Evolutionary conservation across 2,797 vertebrate species (phyloP), one percentile per base, ranked within the genome.

Genomic region (Enteromius radiatus): DNA sequence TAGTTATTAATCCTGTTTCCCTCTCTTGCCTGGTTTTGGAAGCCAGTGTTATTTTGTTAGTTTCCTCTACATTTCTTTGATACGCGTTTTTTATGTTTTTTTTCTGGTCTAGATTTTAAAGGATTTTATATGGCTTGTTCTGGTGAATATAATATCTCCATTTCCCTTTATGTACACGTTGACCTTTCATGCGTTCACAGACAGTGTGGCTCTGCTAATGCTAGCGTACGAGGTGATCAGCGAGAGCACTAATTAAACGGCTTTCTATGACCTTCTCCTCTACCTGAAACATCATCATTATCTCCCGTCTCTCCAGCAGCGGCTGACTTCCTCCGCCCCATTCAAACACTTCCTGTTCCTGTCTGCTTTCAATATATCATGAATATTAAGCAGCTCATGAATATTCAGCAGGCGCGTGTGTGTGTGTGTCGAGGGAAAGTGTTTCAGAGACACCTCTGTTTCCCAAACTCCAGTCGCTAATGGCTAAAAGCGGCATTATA

Each of bases 121-220:
- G 92, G 93, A 93, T 89, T 94, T 89, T 94, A 94, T 94, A 93
- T 91, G 94, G 95, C 95, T 98, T 89, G 96, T 97, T 97, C 95
- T 96, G 95, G 96, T 98, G 94, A 97, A 98, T 98, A 98, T 98
- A 97, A 92, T 97, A 96, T 97, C 97, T 97, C 93, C 93, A 95
- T 95, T 95, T 93, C 92, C 93, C 94, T 94, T 91, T 89, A 90
- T 87, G 82, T 65, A 54, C 75, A 43, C 31, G 12, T 83, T 81
- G 79, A 36, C 84, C 56, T 78, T 19, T 86, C 19, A 54, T 36
- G 12, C 6, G 76, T 47, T 28, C 38, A 23, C 54, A 26, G 54
- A 56, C 54, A 23, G 67, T 69, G 67, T 69, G 15, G 23, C 23
- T 47, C 41, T 4, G 3, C 68, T 70, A 70, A 70, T 28, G 68